A percentile compares a stretch with the other conserved stretches of the same genome.
phyloP scores from a whole-genome alignment of 2,113 vertebrate species.

The Amazona vittata region DNA sequence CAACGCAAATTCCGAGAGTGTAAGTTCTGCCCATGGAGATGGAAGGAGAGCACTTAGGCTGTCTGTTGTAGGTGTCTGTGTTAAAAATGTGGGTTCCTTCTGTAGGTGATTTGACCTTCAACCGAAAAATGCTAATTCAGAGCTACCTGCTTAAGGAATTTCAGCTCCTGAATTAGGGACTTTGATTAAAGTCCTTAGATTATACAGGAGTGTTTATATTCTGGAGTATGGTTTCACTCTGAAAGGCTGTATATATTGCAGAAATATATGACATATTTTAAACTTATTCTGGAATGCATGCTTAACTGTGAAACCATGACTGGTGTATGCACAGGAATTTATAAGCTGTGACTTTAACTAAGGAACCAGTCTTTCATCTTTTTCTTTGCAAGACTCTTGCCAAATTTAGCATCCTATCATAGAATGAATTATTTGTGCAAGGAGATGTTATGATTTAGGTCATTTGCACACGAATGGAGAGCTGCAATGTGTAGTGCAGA shows the following conservation, averaged over 20 bases:
- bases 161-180: neutral
- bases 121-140: neutral
- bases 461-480: neutral
- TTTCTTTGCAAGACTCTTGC: neutral
- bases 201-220: neutral
- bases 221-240: neutral
- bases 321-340: neutral
- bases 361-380: neutral
- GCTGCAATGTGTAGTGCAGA: neutral
- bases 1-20: rapidly evolving
- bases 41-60: neutral
- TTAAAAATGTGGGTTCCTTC: neutral
- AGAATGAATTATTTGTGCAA: neutral
- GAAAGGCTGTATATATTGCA: neutral
- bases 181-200: neutral
- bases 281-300: neutral
- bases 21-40: neutral
- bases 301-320: neutral
- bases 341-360: neutral
- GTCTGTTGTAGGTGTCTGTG: neutral
- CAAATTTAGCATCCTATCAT: neutral
- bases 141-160: neutral
- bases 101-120: neutral
- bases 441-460: neutral
- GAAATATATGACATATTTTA: neutral